Evolutionary conservation across 2,797 vertebrate genomes (phyloP), one percentile per base, ranked within the genome.

Genomic region (Onychomys torridus): DNA sequence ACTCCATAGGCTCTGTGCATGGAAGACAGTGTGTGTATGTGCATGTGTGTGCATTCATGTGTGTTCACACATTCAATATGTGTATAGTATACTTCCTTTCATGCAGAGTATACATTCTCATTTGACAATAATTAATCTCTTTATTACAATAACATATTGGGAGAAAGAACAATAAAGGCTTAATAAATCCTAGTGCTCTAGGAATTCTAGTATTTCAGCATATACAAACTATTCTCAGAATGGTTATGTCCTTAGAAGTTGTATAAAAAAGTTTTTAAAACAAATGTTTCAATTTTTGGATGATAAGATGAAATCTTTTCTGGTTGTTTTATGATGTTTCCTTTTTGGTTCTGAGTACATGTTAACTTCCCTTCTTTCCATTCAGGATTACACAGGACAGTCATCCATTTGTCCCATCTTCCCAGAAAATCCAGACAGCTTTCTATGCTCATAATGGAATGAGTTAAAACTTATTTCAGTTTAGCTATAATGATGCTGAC

Each of bases 161-260:
- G 27, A 16, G 6, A 57, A 25, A 71, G 49, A 55, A 27, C 40
- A 85, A 43, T 34, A 59, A n/a, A 3, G 29, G 29, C 84, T 93
- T 94, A 81, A 63, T 89, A 82, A 92, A 91, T 10, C 17, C 17
- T 49, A 67, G 3, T 17, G 52, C 12, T 85, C 40, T 25, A 85
- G 37, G 86, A 92, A 92, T 89, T 21, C 7, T 25, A 57, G 9
- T 32, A 77, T 93, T 87, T 91, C 5, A 67, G 21, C 13, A 63
- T 73, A 86, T 57, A 52, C n/a, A 92, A 96, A 75, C 69, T 76
- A 87, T 93, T 93, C 92, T 46, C 84, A 67, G 40, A 86, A 84
- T 40, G 25, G 63, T 49, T 92, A 73, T 73, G 16, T 29, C 77
- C 8, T 96, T 71, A 75, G 17, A 92, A 91, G 49, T 86, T 94